A percentile compares a stretch with the other conserved stretches of the same genome.
These are phyloP conservation scores for Conus betulinus DNA, from an alignment of 1,140 invertebrate species.

Conservation along the genomic window DNA sequence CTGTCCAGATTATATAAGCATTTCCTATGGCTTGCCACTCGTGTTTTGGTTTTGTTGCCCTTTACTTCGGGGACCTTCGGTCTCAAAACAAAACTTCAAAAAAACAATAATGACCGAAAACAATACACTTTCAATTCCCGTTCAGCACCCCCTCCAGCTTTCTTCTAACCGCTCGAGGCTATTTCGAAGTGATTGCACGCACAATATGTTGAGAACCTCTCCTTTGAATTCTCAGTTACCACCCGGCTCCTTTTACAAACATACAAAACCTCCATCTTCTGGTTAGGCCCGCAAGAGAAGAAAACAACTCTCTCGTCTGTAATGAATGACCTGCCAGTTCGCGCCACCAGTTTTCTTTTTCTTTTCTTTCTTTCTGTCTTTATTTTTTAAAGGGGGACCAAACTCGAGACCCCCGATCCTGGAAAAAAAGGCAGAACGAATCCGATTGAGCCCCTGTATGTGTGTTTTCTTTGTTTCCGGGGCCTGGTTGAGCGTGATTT, in stretches of 20 bases:
- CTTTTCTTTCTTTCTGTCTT: neutral
- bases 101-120: too few species aligned
- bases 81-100: neutral
- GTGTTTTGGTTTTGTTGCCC: too few species aligned
- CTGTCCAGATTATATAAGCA: too few species aligned
- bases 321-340: constrained; percentile 13
- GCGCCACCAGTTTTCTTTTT: neutral
- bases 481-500: constrained; percentile 18
- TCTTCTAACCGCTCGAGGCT: neutral
- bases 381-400: neutral
- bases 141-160: neutral
- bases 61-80: neutral
- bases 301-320: neutral
- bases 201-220: neutral
- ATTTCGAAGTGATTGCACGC: constrained; percentile 12
- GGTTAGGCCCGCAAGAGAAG: neutral
- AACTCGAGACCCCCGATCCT: neutral
- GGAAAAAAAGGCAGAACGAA: constrained; percentile 23
- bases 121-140: too few species aligned
- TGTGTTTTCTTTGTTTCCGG: constrained; percentile 22
- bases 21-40: too few species aligned
- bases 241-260: neutral
- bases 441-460: neutral
- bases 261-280: constrained; percentile 2
- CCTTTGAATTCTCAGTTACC: neutral